Evolutionary conservation across 2,113 vertebrate species (phyloP), one percentile per base, ranked within the genome.

Genomic region (Sylvilagus bachmani): DNA sequence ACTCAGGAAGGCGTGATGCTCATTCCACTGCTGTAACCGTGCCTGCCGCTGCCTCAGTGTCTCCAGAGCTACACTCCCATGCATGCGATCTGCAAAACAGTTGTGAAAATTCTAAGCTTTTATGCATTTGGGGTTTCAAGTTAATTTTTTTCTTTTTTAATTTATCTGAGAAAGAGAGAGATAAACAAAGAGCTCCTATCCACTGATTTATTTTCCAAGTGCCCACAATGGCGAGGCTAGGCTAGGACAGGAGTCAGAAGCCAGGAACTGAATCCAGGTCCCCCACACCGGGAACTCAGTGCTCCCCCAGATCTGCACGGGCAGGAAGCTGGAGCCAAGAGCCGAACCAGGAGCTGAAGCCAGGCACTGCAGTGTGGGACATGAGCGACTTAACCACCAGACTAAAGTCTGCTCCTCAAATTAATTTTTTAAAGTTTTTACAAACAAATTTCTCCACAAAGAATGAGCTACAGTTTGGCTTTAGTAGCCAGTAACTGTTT

Each of bases 21-120:
- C 99, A 10, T 98, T 99, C 99, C 99, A 99, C 96, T 99, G 99
- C 96, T 99, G 99, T 70, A 99, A 96, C 96, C 99, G 99, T 36
- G 98, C 99, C 36, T 99, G 99, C 93, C 99, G 99, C 98, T 99
- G 99, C 98, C 98, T 99, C 96, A 99, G 97, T 51, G 99, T 98
- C 97, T 99, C 99, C 93, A 99, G 98, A 94, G 99, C 98, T 88
- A 99, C 97, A 77, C 98, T 98, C 96, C 98, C 98, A 97, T 99
- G 99, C 86, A 99, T 97, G 91, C 98, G 98, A 97, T 99, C 99
- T 99, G 97, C 5, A 98, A 98, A 91, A 98, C 61, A 94, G 96
- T 92, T 62, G 94, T 51, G 81, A 29, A 61, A 51, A 85, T 94
- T 2, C 29, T 78, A 91, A 91, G 94, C 33, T 92, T 93, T 96